Conservation (phyloP, 2,113 vertebrate genomes). For the Thomomys bottae region DNA sequence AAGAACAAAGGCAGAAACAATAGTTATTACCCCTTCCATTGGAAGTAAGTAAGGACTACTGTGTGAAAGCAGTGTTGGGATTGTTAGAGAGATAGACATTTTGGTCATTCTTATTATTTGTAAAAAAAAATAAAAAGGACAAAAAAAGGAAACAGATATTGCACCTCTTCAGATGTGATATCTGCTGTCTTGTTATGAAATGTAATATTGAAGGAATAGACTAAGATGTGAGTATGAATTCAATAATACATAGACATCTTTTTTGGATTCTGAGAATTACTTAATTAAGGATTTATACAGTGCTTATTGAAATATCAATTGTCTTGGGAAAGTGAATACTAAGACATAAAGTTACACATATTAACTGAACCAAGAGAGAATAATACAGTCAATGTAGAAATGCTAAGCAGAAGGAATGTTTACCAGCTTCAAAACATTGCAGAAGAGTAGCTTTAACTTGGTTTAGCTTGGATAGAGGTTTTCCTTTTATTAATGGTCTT, state of each 20-base stretch:
- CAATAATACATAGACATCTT: background rate
- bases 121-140: background rate
- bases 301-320: background rate
- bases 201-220: background rate
- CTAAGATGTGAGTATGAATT: background rate
- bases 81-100: constrained; percentile 9
- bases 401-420: background rate
- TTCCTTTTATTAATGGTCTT: background rate
- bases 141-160: constrained; percentile 4
- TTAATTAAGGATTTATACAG: background rate
- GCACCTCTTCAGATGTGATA: background rate
- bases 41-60: background rate
- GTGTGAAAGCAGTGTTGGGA: background rate
- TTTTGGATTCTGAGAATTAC: background rate
- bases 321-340: background rate
- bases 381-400: background rate
- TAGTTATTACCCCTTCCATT: background rate
- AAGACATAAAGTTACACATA: background rate
- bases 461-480: background rate
- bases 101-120: constrained; percentile 15
- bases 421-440: background rate
- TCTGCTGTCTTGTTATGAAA: background rate
- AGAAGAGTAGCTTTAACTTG: background rate
- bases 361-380: background rate
- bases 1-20: constrained; percentile 31